Base-by-base conservation (phyloP, 2,797 vertebrate species). In the Aplochiton taeniatus region DNA sequence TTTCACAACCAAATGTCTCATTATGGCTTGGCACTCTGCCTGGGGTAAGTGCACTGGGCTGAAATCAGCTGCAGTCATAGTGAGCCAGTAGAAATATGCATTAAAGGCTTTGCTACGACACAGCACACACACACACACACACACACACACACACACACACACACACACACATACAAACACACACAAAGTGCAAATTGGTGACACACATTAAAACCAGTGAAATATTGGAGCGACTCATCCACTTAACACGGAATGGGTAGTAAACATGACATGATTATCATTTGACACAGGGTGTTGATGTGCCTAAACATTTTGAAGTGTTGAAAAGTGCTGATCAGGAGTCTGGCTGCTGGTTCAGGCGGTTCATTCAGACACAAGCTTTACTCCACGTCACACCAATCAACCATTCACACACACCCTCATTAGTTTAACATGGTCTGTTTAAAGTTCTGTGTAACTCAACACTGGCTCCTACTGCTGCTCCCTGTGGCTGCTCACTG, bases 1-100 rank as follows among this genome's bases (percentile, higher is more conserved):
- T 90, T 87, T 87, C 84, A 85, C 83, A 86, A 89, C 81, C 86
- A 82, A 87, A 89, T 85, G 83, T 88, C 83, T 90, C 84, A 88
- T 91, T 91, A 90, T 76, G 85, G 75, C 63, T 83, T 89, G 87
- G 85, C 85, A 65, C 77, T 70, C 63, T 63, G 88, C 88, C 88
- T 79, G 52, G 79, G 82, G 76, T 84, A 79, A 88, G 79, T 73
- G 79, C 71, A 76, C 83, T 81, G 83, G 83, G 82, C 84, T 70
- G 73, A 79, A 85, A 85, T 84, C 84, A 80, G 85, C 80, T 54
- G 75, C 80, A 82, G 82, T 86, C 83, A 74, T 83, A 79, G 78
- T 71, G 54, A 79, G 80, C 85, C 65, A 18, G 73, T 16, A 61
- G 78, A 88, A 82, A 83, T 76, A 65, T 79, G 80, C 79, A 85